Percentiles rank a stretch among this genome's conserved stretches.
Conservation (phyloP, 2,888 invertebrate genomes). For the Strigamia crassipes region DNA sequence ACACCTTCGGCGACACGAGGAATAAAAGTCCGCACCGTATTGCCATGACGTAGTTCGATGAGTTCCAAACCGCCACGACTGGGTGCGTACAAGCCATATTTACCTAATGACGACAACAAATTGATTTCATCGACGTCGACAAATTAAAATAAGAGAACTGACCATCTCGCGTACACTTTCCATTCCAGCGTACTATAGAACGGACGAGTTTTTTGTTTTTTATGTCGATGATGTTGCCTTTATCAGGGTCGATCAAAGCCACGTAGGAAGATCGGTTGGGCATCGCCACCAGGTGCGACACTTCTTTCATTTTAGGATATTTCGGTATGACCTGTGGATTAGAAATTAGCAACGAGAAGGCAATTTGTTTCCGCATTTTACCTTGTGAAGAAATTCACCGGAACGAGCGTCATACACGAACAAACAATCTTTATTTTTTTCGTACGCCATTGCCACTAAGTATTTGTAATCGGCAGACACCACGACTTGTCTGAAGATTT, state of each 20-base stretch:
- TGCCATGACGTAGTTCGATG: slow-evolving; percentile 83
- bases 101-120: slow-evolving; percentile 33
- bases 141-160: not conserved
- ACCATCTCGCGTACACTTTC: slow-evolving; percentile 64
- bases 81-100: slow-evolving; percentile 90
- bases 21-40: slow-evolving; percentile 85
- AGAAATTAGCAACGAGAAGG: too few species aligned
- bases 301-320: slow-evolving; percentile 57
- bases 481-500: slow-evolving; percentile 76
- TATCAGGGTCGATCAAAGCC: slow-evolving; percentile 86
- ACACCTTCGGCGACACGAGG: slow-evolving; percentile 91
- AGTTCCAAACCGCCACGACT: slow-evolving; percentile 88
- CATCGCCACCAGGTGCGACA: slow-evolving; percentile 57
- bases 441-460: slow-evolving; percentile 78
- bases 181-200: slow-evolving; percentile 89
- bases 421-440: slow-evolving; percentile 80
- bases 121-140: not conserved
- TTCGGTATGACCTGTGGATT: slow-evolving; percentile 55
- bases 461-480: slow-evolving; percentile 80
- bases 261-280: slow-evolving; percentile 68
- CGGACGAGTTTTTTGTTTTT: slow-evolving; percentile 85
- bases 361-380: too few species aligned
- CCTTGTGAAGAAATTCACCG: slow-evolving; percentile 65
- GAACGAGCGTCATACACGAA: slow-evolving; percentile 81
- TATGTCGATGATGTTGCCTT: slow-evolving; percentile 87